A percentile compares a stretch with the other conserved stretches of the same genome.
These are phyloP conservation scores for Drosophila colorata DNA, from an alignment of 2,888 invertebrate genomes.

Conservation along the genomic window DNA sequence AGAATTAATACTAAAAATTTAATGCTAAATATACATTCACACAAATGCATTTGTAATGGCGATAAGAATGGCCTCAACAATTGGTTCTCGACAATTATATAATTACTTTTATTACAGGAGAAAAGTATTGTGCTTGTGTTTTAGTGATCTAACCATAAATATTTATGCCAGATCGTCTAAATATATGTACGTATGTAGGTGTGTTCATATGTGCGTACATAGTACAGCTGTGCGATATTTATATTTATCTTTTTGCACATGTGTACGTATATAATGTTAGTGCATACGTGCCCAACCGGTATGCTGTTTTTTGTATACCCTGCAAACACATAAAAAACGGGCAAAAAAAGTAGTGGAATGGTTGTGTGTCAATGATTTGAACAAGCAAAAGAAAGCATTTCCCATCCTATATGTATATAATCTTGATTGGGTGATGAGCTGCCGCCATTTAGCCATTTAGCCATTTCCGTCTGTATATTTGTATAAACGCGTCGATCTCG, in stretches of 20 bases:
- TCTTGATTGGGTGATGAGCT: too few species aligned
- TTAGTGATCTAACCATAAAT: constrained; percentile 25
- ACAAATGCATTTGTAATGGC: neutral
- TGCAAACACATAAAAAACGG: too few species aligned
- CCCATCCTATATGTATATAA: too few species aligned
- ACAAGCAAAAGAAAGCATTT: too few species aligned
- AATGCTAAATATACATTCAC: neutral
- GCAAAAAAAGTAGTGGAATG: too few species aligned
- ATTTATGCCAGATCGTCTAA: constrained; percentile 6
- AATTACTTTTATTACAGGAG: neutral
- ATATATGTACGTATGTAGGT: constrained; percentile 8
- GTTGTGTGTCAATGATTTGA: too few species aligned
- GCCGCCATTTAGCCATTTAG: too few species aligned
- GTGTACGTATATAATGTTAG: constrained; percentile 1
- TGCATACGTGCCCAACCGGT: constrained; percentile 5
- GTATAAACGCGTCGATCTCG: too few species aligned
- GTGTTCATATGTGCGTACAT: constrained; percentile 8
- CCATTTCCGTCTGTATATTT: too few species aligned
- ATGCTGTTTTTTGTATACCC: neutral
- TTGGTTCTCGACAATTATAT: neutral
- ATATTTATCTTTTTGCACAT: constrained; percentile 34
- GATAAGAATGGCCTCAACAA: neutral
- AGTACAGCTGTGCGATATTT: constrained; percentile 32
- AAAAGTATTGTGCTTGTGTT: constrained; percentile 8
- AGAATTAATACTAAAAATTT: neutral